Conservation (phyloP, 2,113 vertebrate genomes). For the Tachysurus vachellii region DNA sequence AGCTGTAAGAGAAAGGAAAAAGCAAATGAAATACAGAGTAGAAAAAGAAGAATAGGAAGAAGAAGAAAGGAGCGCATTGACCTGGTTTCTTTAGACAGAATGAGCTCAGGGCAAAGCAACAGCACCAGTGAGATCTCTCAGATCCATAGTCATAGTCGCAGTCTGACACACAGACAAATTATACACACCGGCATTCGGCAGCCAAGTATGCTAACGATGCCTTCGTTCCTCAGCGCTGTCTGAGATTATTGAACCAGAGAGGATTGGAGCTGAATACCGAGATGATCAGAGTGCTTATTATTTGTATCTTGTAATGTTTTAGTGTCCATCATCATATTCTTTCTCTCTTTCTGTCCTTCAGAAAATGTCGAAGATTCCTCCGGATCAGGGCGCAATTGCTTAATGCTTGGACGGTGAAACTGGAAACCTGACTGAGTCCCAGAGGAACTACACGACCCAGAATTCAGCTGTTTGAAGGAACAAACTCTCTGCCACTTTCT, state of each 20-base stretch:
- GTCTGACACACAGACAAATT: conserved; percentile 48
- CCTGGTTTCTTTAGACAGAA: conserved; percentile 76
- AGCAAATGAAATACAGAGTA: conserved; percentile 11
- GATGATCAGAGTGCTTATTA: background rate
- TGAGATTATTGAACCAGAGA: background rate
- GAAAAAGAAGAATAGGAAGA: background rate
- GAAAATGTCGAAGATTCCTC: conserved; percentile 57
- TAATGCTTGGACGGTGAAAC: conserved; percentile 42
- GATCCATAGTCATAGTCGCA: conserved; percentile 32
- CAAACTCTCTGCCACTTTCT: conserved; percentile 15
- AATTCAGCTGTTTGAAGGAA: conserved; percentile 36
- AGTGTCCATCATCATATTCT: conserved; percentile 10
- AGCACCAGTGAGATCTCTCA: conserved; percentile 46
- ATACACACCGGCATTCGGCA: conserved; percentile 16
- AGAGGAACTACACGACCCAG: conserved; percentile 54
- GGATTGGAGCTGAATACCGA: background rate
- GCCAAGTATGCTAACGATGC: background rate
- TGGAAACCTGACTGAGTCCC: conserved; percentile 13
- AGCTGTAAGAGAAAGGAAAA: conserved; percentile 41
- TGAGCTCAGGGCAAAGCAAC: conserved; percentile 65
- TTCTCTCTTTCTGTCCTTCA: conserved; percentile 50
- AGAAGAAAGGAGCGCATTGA: conserved; percentile 58
- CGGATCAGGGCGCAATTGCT: conserved; percentile 31
- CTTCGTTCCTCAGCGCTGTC: background rate
- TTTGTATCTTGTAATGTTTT: conserved; percentile 20